phyloP scores from a whole-genome alignment of 2,797 vertebrate genomes.

The Gymnothorax javanicus region DNA sequence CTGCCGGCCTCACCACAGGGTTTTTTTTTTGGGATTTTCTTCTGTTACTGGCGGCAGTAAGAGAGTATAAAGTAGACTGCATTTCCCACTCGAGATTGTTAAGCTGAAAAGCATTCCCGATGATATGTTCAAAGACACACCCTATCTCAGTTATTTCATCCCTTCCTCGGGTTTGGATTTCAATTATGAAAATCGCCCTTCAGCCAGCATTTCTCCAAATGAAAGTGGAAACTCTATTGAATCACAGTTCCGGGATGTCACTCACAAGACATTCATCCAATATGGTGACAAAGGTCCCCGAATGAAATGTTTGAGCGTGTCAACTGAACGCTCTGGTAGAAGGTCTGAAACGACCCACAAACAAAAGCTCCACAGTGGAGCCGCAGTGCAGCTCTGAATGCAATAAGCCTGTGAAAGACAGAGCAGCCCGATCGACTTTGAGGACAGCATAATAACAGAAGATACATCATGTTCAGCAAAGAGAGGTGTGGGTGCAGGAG shows the following conservation, averaged over 20 bases:
- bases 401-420: slow-evolving; percentile 15
- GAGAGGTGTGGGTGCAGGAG: slow-evolving; percentile 34
- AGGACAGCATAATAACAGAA: slow-evolving; percentile 13
- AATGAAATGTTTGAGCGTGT: slow-evolving; percentile 11
- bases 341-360: background rate
- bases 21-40: background rate
- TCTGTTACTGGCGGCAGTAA: background rate
- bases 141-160: background rate
- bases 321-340: background rate
- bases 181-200: background rate
- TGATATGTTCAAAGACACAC: background rate
- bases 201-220: background rate
- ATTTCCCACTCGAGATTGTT: background rate
- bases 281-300: background rate
- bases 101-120: background rate
- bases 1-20: background rate
- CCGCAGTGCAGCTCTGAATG: background rate
- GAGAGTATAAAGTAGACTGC: background rate
- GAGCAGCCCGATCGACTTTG: background rate
- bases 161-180: background rate
- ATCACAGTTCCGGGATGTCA: slow-evolving; percentile 3
- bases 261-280: background rate
- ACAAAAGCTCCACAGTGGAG: background rate
- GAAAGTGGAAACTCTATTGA: slow-evolving; percentile 14
- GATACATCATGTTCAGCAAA: slow-evolving; percentile 23